Evolutionary conservation across 2,888 invertebrate species (phyloP).

Genomic region (Agrotis clavis): DNA sequence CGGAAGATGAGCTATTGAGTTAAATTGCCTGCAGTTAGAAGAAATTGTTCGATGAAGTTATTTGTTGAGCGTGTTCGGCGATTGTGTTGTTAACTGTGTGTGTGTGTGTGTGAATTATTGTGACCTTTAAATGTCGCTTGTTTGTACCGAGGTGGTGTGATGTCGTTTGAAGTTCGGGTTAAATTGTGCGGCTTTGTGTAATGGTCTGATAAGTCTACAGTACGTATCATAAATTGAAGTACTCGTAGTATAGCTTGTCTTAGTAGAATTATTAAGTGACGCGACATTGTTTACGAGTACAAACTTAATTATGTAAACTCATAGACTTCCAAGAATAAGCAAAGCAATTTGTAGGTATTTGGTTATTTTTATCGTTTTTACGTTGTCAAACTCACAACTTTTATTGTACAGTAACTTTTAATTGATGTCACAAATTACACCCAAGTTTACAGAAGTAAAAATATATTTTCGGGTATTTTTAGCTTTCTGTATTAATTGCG

Average conservation of each 20-base stretch:
- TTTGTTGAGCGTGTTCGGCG: slow-evolving; percentile 22
- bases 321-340: not conserved
- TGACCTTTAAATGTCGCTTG: slow-evolving; percentile 38
- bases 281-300: not conserved
- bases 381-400: slow-evolving; percentile 13
- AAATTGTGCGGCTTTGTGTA: slow-evolving; percentile 15
- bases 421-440: slow-evolving; percentile 26
- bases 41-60: slow-evolving; percentile 46
- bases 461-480: not conserved
- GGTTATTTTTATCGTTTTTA: slow-evolving; percentile 5
- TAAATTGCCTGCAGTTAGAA: slow-evolving; percentile 50
- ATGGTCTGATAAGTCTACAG: not conserved
- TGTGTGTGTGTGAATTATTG: slow-evolving; percentile 39
- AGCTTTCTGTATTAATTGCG: slow-evolving; percentile 37
- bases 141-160: slow-evolving; percentile 22
- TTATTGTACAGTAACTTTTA: slow-evolving; percentile 25
- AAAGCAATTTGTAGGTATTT: not conserved
- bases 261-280: not conserved
- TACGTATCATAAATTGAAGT: not conserved
- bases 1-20: slow-evolving; percentile 48
- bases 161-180: slow-evolving; percentile 31
- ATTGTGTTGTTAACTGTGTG: slow-evolving; percentile 25
- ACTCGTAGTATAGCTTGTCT: not conserved
- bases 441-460: slow-evolving; percentile 20
- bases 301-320: not conserved